Conservation (phyloP, 2,797 vertebrate genomes). For the Denticeps clupeoides region DNA sequence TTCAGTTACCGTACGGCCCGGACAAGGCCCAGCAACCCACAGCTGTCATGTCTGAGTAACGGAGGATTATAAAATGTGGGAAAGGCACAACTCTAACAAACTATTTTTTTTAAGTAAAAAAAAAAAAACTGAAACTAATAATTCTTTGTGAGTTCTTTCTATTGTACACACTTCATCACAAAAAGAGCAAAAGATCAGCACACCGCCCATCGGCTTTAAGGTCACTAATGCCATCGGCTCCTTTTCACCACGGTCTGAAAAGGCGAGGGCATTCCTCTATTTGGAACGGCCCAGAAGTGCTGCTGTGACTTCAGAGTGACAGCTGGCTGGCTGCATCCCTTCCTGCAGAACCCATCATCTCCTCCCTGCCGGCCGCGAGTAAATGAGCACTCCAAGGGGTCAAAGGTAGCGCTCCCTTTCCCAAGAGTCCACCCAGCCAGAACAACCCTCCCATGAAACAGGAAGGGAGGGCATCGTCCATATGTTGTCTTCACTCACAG, state of each 20-base stretch:
- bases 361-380: slow-evolving; percentile 31
- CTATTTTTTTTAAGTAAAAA: background rate
- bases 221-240: too few relatives aligned
- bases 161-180: too few relatives aligned
- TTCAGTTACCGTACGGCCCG: slow-evolving; percentile 26
- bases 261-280: slow-evolving; percentile 6
- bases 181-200: background rate
- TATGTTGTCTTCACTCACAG: slow-evolving; percentile 59
- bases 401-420: slow-evolving; percentile 55
- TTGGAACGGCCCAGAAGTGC: slow-evolving; percentile 6
- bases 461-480: slow-evolving; percentile 67
- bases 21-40: slow-evolving; percentile 22
- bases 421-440: slow-evolving; percentile 48
- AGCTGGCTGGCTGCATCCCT: slow-evolving; percentile 51
- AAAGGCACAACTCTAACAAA: background rate
- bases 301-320: slow-evolving; percentile 33
- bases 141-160: too few relatives aligned
- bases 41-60: slow-evolving; percentile 29
- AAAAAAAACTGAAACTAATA: background rate
- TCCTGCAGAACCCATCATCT: slow-evolving; percentile 37
- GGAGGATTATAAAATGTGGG: background rate
- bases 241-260: background rate
- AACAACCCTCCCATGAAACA: slow-evolving; percentile 54
- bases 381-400: slow-evolving; percentile 54
- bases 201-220: too few relatives aligned